Evolutionary conservation across 1,140 invertebrate genomes (phyloP).

Genomic region (Lamellibrachia luymesi): DNA sequence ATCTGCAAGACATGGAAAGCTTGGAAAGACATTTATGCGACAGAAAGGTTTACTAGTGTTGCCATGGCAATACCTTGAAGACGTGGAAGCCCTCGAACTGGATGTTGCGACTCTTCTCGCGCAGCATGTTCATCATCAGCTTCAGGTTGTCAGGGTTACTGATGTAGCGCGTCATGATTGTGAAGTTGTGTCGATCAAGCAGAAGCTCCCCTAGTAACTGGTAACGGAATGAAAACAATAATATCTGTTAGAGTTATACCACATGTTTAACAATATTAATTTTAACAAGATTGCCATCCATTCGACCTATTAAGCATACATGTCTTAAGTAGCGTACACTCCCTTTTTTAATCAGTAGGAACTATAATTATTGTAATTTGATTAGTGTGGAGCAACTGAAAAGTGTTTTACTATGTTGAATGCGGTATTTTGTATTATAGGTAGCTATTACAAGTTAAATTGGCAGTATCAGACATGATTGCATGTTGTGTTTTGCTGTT

Average conservation of each 20-base stretch:
- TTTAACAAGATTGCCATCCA: background rate
- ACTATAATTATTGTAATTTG: too few relatives aligned
- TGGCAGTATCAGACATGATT: too few relatives aligned
- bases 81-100: constrained; percentile 99
- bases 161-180: constrained; percentile 97
- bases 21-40: too few relatives aligned
- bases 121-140: constrained; percentile 99
- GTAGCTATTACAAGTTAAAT: too few relatives aligned
- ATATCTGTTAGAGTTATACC: background rate
- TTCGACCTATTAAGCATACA: background rate
- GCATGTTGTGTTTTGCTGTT: too few relatives aligned
- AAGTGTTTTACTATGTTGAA: too few relatives aligned
- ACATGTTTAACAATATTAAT: background rate
- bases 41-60: constrained; percentile 19
- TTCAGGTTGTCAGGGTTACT: constrained; percentile 99
- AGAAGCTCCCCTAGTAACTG: constrained; percentile 91
- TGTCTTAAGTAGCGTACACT: background rate
- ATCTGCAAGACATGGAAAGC: too few relatives aligned
- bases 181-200: constrained; percentile 98
- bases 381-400: too few relatives aligned
- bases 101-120: constrained; percentile 98
- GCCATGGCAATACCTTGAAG: constrained; percentile 80
- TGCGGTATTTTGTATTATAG: too few relatives aligned
- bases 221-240: constrained; percentile 27
- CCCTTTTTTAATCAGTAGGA: too few relatives aligned